Conservation (phyloP, 2,888 invertebrate genomes). For the Petrolisthes cinctipes region DNA sequence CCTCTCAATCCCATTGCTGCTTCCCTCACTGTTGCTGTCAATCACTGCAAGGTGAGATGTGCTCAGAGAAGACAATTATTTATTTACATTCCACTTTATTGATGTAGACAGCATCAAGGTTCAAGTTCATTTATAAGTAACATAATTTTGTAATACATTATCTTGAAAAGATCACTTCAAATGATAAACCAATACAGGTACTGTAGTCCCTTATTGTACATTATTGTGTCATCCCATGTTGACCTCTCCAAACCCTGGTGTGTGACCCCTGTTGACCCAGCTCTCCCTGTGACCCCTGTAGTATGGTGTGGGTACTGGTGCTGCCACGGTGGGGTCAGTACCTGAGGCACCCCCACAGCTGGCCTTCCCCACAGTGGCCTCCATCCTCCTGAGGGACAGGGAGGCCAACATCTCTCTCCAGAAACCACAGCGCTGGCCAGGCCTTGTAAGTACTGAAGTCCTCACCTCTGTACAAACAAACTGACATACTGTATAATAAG, state of each 20-base stretch:
- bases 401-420: constrained; percentile 16
- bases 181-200: too few relatives aligned
- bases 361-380: neutral
- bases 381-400: constrained; percentile 23
- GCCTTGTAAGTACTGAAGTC: constrained; percentile 32
- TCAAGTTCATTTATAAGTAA: too few relatives aligned
- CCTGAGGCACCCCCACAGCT: constrained; percentile 18
- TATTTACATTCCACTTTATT: too few relatives aligned
- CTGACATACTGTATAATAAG: too few relatives aligned
- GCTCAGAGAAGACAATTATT: too few relatives aligned
- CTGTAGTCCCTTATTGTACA: too few relatives aligned
- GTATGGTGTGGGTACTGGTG: constrained; percentile 28
- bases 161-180: too few relatives aligned
- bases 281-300: neutral
- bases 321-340: neutral
- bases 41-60: constrained; percentile 20
- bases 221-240: too few relatives aligned
- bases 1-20: constrained; percentile 31
- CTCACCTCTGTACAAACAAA: too few relatives aligned
- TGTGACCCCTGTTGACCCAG: neutral
- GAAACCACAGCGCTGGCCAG: constrained; percentile 36
- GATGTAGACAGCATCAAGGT: too few relatives aligned
- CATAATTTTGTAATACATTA: too few relatives aligned
- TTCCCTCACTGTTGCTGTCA: constrained; percentile 17
- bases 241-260: neutral